Evolutionary conservation across 2,888 invertebrate genomes (phyloP), one percentile per base, ranked within the genome.

Genomic region (Aleiodes leptofemur): DNA sequence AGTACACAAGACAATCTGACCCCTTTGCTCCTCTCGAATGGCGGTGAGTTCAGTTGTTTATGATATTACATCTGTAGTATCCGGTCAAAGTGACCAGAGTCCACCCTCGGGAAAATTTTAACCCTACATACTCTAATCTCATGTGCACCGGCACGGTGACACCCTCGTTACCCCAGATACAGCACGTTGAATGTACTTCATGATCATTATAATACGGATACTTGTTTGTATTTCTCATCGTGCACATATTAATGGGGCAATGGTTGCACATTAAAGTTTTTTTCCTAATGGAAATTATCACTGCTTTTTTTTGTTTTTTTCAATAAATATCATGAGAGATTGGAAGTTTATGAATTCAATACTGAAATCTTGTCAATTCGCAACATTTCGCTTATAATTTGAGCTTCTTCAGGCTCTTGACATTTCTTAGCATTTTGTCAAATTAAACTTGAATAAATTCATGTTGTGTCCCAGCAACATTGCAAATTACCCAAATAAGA

Each of bases 161-260:
- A 77, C 80, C 78, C 75, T 81, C 68, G 81, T 77, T 76, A 74
- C 72, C 72, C 78, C 82, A 86, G 89, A 89, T 89, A 89, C 88
- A 88, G 89, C 89, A 89, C 89, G 89, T 88, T 82, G 83, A 74
- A 82, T 83, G 80, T 81, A 78, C 81, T 74, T 29, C 11, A 72
- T 75, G 72, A 80, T 79, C 79, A 80, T 81, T 77, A 82, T 80
- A 81, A 82, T 80, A 73, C 69, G 43, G 73, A 59, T 51, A 57
- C 73, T 73, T 77, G 78, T 78, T 76, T 77, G 78, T 68, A 57
- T 73, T 73, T 61, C 57, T 64, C 43, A 50, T 70, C 9, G n/a
- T 64, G 56, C 69, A 75, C 77, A 9, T 43, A 9, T 43, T 43
- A 43, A 43, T 4, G 8, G 43, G 43, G 43, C 38, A 38, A 38